Percentiles rank a stretch among this genome's conserved stretches.
Conservation (phyloP, 2,113 vertebrate species). For the Grallaria varia region DNA sequence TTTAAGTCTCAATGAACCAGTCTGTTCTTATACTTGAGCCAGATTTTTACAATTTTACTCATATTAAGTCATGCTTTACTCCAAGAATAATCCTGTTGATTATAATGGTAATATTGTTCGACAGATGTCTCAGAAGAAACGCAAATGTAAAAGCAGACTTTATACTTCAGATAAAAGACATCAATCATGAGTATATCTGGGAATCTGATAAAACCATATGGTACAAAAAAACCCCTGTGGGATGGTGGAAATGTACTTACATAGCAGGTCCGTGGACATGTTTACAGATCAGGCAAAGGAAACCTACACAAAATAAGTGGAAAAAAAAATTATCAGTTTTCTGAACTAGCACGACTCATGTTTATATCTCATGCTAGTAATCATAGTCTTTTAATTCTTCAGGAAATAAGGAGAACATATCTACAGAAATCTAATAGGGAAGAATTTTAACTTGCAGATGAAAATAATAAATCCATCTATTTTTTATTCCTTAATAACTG, state of each 20-base stretch:
- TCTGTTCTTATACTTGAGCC: conserved; percentile 31
- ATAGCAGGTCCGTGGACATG: conserved; percentile 67
- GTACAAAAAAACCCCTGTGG: conserved; percentile 21
- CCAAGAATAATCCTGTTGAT: conserved; percentile 41
- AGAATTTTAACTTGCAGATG: neutral
- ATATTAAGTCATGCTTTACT: conserved; percentile 45
- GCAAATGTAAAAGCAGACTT: conserved; percentile 54
- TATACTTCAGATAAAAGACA: conserved; percentile 43
- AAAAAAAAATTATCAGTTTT: conserved; percentile 37
- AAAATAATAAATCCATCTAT: neutral
- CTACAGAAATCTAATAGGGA: neutral
- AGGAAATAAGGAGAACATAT: neutral
- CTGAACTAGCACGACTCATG: neutral
- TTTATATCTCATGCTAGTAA: neutral
- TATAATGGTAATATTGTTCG: conserved; percentile 58
- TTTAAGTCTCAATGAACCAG: conserved; percentile 45
- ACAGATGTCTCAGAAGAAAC: conserved; percentile 43
- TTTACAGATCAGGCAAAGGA: conserved; percentile 60
- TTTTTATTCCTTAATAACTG: neutral
- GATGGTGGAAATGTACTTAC: conserved; percentile 55
- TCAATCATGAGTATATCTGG: conserved; percentile 45
- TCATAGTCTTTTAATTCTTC: neutral
- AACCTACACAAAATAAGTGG: conserved; percentile 57
- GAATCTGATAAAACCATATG: conserved; percentile 35
- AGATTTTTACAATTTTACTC: conserved; percentile 61